Evolutionary conservation across 2,797 vertebrate species (phyloP).

Genomic region (Apogon talboti): DNA sequence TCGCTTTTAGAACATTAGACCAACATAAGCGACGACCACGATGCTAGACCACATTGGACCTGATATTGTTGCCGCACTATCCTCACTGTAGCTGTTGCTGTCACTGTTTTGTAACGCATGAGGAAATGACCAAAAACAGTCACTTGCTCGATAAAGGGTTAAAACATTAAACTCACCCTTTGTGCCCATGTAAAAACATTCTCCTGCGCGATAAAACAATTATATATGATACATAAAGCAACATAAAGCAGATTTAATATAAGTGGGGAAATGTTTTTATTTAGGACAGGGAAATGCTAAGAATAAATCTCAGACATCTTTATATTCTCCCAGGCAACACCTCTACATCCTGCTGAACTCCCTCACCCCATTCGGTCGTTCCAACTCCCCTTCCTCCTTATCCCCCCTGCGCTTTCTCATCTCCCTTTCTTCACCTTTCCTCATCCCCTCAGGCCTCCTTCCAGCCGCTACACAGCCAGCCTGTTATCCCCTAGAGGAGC

Average conservation of each 20-base stretch:
- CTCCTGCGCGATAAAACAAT: background rate
- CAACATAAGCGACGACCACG: too few species aligned
- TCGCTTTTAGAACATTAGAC: too few species aligned
- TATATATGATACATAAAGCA: background rate
- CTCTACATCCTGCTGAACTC: slow-evolving; percentile 22
- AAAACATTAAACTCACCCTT: too few species aligned
- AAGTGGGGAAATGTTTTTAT: slow-evolving; percentile 15
- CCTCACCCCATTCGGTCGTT: background rate
- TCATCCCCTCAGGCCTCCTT: slow-evolving; percentile 61
- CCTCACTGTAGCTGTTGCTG: too few species aligned
- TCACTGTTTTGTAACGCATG: too few species aligned
- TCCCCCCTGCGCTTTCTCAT: slow-evolving; percentile 41
- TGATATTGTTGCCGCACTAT: too few species aligned
- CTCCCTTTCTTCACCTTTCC: slow-evolving; percentile 52
- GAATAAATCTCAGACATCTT: slow-evolving; percentile 20
- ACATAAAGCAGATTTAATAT: background rate
- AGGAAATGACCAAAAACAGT: too few species aligned
- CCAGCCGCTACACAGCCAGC: slow-evolving; percentile 59
- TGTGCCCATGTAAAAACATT: background rate
- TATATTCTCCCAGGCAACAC: slow-evolving; percentile 9
- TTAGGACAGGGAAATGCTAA: slow-evolving; percentile 1
- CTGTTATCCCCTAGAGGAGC: slow-evolving; percentile 73
- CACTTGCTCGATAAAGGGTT: too few species aligned
- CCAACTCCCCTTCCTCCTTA: slow-evolving; percentile 18
- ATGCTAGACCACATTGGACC: too few species aligned